Evolutionary conservation across 92 coral and sea anemone genomes (phyloP), one percentile per base, ranked within the genome.

Genomic region (Actinostola sp.): DNA sequence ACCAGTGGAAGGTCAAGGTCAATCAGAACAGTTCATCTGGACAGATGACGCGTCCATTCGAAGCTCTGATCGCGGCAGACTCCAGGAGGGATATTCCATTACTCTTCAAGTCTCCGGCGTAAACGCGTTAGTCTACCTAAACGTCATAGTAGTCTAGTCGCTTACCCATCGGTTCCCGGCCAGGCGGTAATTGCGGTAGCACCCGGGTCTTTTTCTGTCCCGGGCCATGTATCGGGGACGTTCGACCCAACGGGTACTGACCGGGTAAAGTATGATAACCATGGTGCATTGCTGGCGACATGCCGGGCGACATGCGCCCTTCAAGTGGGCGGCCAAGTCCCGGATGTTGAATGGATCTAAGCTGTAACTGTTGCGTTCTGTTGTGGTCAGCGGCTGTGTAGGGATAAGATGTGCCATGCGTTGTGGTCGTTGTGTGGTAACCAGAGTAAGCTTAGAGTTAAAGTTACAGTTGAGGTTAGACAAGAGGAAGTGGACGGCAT

Each of bases 121-220:
- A n/a, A 19, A 30, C 43, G 43, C 57, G 74, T 68, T 28, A 66
- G 74, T 34, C 43, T 50, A 68, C 61, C 46, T 68, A 68, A 68
- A 73, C 46, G 66, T 73, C 56, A 56, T 49, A 48, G 69, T 31
- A 49, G 56, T 60, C 23, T 5, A 44, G 52, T 53, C 61, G 57
- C 98, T 88, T 91, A 94, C 98, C 97, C 84, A 85, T 86, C 54
- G 92, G 84, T 72, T 88, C 94, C 54, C 89, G 90, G 43, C 94
- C 88, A 21, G 93, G 72, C 23, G 98, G 98, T 59, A 94, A 60
- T 67, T 89, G 94, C 15, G 98, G 97, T 49, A 94, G 71, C 21
- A 83, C 77, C 73, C 98, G 97, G 74, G 98, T 75, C 75, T 88
- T 94, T 84, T 91, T 94, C 72, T 66, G 82, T 71, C 92, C 96